phyloP scores from a whole-genome alignment of 2,888 invertebrate species.

The Eurois occulta region DNA sequence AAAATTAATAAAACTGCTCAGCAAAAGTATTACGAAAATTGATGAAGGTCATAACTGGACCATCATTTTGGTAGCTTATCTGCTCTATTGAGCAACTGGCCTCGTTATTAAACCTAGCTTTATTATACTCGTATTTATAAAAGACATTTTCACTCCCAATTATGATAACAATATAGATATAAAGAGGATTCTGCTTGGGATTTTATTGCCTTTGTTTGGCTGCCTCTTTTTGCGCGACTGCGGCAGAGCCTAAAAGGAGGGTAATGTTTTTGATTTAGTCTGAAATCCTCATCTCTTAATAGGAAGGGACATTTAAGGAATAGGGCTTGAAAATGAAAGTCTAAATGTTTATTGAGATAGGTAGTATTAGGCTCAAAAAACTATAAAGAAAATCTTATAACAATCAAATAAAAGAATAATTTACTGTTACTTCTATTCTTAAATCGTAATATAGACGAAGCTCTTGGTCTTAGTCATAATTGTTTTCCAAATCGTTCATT shows the following conservation, averaged over 20 bases:
- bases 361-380: neutral
- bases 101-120: constrained; percentile 13
- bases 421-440: neutral
- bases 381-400: neutral
- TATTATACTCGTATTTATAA: neutral
- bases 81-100: neutral
- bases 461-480: too few species aligned
- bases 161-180: constrained; percentile 1
- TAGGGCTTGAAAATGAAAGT: neutral
- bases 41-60: neutral
- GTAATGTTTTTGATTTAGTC: neutral
- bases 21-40: neutral
- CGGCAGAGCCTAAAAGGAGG: neutral
- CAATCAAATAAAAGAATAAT: neutral
- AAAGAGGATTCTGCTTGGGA: neutral
- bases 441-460: too few species aligned
- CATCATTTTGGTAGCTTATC: constrained; percentile 5
- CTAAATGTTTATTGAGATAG: neutral
- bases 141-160: neutral
- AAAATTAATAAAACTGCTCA: neutral
- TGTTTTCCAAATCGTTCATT: too few species aligned
- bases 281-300: neutral
- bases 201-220: neutral
- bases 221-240: neutral
- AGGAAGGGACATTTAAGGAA: neutral